Conservation (phyloP, 1,140 invertebrate genomes). For the Nasonia giraulti region DNA sequence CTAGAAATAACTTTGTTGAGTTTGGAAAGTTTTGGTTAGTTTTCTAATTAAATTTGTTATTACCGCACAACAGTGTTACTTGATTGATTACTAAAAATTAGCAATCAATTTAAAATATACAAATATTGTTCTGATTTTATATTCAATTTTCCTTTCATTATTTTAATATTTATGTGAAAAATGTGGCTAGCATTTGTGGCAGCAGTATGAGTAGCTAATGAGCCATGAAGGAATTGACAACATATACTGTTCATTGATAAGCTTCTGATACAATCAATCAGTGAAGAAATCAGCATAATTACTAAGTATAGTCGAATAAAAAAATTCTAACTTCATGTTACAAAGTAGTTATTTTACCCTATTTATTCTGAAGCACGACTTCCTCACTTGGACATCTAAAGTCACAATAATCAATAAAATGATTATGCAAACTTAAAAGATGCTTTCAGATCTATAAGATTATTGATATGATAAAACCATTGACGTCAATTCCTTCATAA, state of each 20-base stretch:
- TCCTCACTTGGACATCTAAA: neutral
- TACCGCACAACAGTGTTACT: neutral
- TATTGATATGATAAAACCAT: constrained; percentile 5
- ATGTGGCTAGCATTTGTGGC: neutral
- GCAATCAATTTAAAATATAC: neutral
- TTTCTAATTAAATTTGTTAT: neutral
- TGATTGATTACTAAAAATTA: neutral
- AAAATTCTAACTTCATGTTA: neutral
- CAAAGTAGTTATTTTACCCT: neutral
- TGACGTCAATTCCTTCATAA: neutral
- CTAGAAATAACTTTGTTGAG: constrained; percentile 40
- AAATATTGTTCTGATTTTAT: neutral
- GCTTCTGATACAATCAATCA: constrained; percentile 16
- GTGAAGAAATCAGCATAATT: neutral
- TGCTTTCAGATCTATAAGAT: neutral
- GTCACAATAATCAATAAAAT: neutral
- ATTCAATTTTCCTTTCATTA: constrained; percentile 28
- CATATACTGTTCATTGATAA: constrained; percentile 27
- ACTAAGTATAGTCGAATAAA: neutral
- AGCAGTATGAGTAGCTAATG: neutral
- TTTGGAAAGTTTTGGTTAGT: neutral
- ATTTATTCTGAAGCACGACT: neutral
- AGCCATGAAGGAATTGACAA: constrained; percentile 8
- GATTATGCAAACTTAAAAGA: neutral
- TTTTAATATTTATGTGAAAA: constrained; percentile 12